Conservation (phyloP, 2,113 vertebrate species). For the Calyptommatus sinebrachiatus region DNA sequence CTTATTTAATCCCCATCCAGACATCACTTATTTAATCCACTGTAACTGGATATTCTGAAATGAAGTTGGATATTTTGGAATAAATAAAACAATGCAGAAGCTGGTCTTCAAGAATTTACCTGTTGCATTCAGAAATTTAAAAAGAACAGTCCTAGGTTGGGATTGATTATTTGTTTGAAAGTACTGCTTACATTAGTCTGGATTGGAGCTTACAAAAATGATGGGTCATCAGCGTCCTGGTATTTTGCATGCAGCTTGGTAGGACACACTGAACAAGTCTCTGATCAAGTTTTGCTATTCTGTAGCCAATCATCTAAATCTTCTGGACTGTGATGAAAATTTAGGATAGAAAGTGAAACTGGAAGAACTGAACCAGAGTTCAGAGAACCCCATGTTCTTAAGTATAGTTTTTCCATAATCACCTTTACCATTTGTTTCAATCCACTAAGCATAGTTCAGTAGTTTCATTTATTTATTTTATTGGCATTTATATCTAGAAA, state of each 20-base stretch:
- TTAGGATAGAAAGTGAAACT: not conserved
- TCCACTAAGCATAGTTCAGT: too few species aligned
- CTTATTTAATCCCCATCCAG: too few species aligned
- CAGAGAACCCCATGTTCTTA: too few species aligned
- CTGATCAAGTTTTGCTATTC: not conserved
- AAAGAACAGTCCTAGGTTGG: not conserved
- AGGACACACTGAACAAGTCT: not conserved
- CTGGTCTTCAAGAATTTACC: not conserved
- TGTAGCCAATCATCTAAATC: not conserved
- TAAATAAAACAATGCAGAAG: not conserved
- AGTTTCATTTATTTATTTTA: too few species aligned
- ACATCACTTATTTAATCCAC: too few species aligned
- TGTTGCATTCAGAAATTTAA: not conserved
- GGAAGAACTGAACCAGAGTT: too few species aligned
- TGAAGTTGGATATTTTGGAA: too few species aligned
- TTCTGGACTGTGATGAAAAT: not conserved
- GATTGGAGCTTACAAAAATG: not conserved
- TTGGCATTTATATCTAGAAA: too few species aligned
- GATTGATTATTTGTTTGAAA: not conserved
- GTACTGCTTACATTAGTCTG: not conserved
- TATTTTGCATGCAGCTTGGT: not conserved
- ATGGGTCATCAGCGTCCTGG: not conserved
- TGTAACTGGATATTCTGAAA: too few species aligned
- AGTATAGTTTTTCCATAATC: too few species aligned
- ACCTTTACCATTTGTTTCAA: too few species aligned